Evolutionary conservation across 35 echinoderm and acorn worm genomes (phyloP).

Genomic region (Strongylocentrotus purpuratus): DNA sequence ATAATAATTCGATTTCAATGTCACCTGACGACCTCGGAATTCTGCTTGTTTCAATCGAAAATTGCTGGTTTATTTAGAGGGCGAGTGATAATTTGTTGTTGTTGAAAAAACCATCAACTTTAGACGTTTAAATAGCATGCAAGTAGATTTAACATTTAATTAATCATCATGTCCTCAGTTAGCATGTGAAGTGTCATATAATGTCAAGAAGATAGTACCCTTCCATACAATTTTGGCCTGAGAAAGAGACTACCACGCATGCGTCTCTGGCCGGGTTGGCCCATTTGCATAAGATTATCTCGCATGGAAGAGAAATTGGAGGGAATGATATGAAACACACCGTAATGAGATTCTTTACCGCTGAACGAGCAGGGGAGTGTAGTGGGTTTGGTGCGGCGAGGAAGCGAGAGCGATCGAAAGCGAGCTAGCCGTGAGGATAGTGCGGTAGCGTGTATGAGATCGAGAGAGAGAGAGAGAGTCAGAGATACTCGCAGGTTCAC

Average conservation of each 20-base stretch:
- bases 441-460: background rate
- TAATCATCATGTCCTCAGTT: too few relatives aligned
- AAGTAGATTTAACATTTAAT: too few relatives aligned
- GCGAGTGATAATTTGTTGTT: too few relatives aligned
- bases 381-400: constrained; percentile 19
- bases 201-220: background rate
- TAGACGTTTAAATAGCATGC: too few relatives aligned
- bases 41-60: too few relatives aligned
- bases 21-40: background rate
- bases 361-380: constrained; percentile 30
- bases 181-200: background rate
- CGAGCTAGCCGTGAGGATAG: background rate
- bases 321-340: constrained; percentile 43
- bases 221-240: background rate
- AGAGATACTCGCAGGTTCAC: background rate
- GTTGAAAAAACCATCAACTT: too few relatives aligned
- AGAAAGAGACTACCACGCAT: background rate
- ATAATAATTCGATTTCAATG: too few relatives aligned
- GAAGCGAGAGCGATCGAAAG: background rate
- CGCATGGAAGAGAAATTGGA: constrained; percentile 51
- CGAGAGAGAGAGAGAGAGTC: background rate
- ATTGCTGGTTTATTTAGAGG: too few relatives aligned
- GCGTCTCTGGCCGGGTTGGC: constrained; percentile 5
- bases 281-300: constrained; percentile 56
- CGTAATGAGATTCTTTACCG: constrained; percentile 51